Evolutionary conservation across 2,888 invertebrate genomes (phyloP), one percentile per base, ranked within the genome.

Genomic region (Sinotaia quadrata): DNA sequence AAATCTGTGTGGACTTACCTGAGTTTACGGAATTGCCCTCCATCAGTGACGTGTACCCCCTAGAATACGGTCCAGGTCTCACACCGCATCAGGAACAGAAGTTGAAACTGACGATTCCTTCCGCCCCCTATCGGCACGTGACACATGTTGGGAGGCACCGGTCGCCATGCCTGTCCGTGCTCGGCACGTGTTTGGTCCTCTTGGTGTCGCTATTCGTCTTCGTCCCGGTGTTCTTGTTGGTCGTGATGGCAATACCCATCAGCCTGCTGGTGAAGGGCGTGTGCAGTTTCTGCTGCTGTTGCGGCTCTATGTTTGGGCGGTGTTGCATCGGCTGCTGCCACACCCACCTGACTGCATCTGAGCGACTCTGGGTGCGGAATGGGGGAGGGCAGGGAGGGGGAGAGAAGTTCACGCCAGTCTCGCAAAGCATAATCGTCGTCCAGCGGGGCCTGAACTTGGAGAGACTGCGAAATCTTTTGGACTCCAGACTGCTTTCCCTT

Each of bases 391-490:
- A 77, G 80, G 77, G 80, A 83, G 58, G 80, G 37, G 61, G 60
- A 21, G 62, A 63, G 8, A 33, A 57, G 33, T 78, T 81, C 34
- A 66, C 68, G 24, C 69, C 75, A 21, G 86, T 90, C n/a, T 85
- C 89, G 29, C 90, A 90, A 78, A 89, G 89, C 41, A 82, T 91
- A 27, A 82, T 91, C 5, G 87, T 90, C 49, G 84, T 91, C 59
- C 90, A 91, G 73, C 85, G 86, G 2, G 88, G 88, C n/a, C 82
- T 91, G 71, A 89, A 88, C 63, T 81, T 89, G 47, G 78, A 82
- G 52, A 85, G 87, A 51, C 85, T 91, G 34, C 83, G 89, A 33
- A 89, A 90, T 73, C 80, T 91, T 41, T 81, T 91, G 47, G 84
- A 88, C 67, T 83, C 88, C 10, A 81, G 90, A 34, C 85, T 91